Evolutionary conservation across 2,888 invertebrate species (phyloP), one percentile per base, ranked within the genome.

Genomic region (Bembecia ichneumoniformis): DNA sequence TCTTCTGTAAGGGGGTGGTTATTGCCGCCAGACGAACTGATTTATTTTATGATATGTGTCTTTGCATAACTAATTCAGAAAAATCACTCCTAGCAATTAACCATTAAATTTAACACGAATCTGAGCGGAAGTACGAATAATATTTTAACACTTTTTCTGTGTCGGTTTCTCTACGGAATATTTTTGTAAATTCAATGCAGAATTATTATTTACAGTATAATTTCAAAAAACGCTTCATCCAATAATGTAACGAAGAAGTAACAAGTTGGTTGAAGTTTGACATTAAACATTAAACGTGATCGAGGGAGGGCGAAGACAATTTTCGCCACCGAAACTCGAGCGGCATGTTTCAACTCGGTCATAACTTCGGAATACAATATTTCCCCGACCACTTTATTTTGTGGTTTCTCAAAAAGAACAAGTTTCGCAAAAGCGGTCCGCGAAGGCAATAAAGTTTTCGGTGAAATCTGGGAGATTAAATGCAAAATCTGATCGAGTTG

Each of bases 361-460:
- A 47, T 56, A 66, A 70, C 66, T 71, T 68, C 51, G 53, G 59
- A 64, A 71, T 64, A 71, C 66, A 74, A 73, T 70, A 74, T 68
- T 74, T 60, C 63, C 60, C 49, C 56, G 52, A 50, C 54, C 68
- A 65, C 60, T 68, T 71, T 68, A 68, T 65, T 68, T 66, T 63
- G 64, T 62, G 63, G 63, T 65, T 62, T 59, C 58, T 57, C 58
- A 64, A 68, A 74, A 72, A 66, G 71, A 72, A 63, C 68, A 71
- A 75, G 67, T 74, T 74, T 68, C 52, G 57, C 60, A 62, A 62
- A 64, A 71, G 63, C 70, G 64, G 64, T 69, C 69, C 68, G 70
- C 51, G 50, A 58, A 60, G 62, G 67, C 65, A 64, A 69, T 71
- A 71, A 77, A 75, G 62, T 74, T 74, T 64, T 63, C 57, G 56